Evolutionary conservation across 2,888 invertebrate genomes (phyloP).

Genomic region (Tigriopus californicus): DNA sequence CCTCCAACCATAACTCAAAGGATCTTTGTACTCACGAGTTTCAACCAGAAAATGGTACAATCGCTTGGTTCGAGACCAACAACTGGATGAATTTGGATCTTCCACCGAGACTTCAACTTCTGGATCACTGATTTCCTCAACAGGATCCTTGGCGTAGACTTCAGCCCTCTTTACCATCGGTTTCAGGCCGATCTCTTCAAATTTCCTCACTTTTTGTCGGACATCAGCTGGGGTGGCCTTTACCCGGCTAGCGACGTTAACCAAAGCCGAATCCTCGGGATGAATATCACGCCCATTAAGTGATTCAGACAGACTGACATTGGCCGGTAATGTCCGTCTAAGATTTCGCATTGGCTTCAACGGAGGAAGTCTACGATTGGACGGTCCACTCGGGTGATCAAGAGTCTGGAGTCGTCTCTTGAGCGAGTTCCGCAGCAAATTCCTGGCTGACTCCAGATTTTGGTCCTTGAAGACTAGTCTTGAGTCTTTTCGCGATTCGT

Average conservation of each 20-base stretch:
- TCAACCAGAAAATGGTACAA: background rate
- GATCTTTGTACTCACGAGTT: background rate
- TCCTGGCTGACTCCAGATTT: background rate
- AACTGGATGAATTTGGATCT: background rate
- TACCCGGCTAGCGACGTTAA: background rate
- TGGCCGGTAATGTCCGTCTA: background rate
- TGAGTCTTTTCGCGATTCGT: background rate
- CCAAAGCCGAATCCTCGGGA: background rate
- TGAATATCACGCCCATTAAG: background rate
- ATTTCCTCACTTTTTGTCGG: background rate
- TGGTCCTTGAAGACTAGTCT: constrained; percentile 1
- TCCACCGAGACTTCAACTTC: background rate
- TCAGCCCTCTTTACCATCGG: too few species aligned
- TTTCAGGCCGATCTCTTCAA: too few species aligned
- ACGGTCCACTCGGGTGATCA: background rate
- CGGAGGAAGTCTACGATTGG: too few species aligned
- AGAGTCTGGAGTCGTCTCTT: background rate
- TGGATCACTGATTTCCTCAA: background rate
- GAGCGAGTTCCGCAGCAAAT: background rate
- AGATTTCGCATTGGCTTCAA: background rate
- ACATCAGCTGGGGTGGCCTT: background rate
- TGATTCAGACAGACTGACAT: too few species aligned
- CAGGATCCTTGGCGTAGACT: background rate
- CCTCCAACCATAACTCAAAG: constrained; percentile 1
- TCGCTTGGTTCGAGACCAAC: background rate